Evolutionary conservation across 2,113 vertebrate genomes (phyloP).

Genomic region (Ammodytes dubius): DNA sequence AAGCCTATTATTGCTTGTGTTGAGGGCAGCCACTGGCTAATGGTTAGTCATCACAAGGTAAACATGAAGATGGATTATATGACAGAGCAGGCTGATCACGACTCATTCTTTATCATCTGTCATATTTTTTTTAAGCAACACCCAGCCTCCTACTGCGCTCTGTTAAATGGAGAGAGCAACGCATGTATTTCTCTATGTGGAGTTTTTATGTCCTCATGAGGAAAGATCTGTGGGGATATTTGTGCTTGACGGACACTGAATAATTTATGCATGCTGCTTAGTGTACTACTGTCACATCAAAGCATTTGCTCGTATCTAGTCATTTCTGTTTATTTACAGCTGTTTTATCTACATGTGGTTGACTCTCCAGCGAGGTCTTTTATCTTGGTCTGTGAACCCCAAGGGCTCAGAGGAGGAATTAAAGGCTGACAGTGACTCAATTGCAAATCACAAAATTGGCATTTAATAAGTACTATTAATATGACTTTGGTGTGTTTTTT

Average conservation of each 20-base stretch:
- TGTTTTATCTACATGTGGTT: slow-evolving; percentile 54
- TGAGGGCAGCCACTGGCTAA: slow-evolving; percentile 48
- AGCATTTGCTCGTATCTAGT: slow-evolving; percentile 20
- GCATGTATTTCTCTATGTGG: slow-evolving; percentile 7
- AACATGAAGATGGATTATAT: slow-evolving; percentile 64
- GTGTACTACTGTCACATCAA: slow-evolving; percentile 58
- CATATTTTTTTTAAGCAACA: slow-evolving; percentile 29
- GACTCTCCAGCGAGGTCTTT: slow-evolving; percentile 35
- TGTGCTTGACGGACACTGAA: slow-evolving; percentile 52
- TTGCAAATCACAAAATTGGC: not conserved
- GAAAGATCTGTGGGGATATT: slow-evolving; percentile 47
- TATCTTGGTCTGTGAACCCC: slow-evolving; percentile 39
- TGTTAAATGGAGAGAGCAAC: not conserved
- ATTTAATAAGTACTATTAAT: not conserved
- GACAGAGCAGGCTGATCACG: slow-evolving; percentile 42
- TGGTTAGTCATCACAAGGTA: slow-evolving; percentile 65
- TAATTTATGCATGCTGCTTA: slow-evolving; percentile 52
- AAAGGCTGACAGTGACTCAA: not conserved
- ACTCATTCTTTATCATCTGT: slow-evolving; percentile 53
- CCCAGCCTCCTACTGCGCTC: not conserved
- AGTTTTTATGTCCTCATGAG: slow-evolving; percentile 40
- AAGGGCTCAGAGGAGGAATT: slow-evolving; percentile 13
- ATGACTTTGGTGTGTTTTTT: not conserved
- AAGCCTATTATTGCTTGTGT: slow-evolving; percentile 62
- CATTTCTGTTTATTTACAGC: slow-evolving; percentile 51